Conservation (phyloP, 2,888 invertebrate species). For the Epinotia nisella region DNA sequence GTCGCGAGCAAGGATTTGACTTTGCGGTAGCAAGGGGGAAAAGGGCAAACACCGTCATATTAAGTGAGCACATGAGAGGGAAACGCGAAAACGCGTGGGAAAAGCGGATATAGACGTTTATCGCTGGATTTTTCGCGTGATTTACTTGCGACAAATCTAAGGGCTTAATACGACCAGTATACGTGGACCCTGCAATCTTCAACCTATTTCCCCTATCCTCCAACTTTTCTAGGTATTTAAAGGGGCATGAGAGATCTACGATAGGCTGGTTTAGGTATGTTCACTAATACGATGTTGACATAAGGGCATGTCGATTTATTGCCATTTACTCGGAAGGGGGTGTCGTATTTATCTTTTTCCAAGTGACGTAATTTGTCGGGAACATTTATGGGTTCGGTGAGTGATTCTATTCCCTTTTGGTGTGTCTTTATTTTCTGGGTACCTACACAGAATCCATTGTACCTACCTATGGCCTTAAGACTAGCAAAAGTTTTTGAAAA, state of each 20-base stretch:
- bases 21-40: constrained; percentile 68
- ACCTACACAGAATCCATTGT: background rate
- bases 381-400: constrained; percentile 58
- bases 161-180: constrained; percentile 68
- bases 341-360: constrained; percentile 77
- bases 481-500: no score
- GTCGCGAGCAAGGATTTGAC: constrained; percentile 52
- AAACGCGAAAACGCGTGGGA: constrained; percentile 83
- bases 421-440: constrained; percentile 17
- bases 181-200: constrained; percentile 54
- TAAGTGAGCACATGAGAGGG: constrained; percentile 85
- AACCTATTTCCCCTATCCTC: constrained; percentile 41
- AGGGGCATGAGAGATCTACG: constrained; percentile 51
- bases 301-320: constrained; percentile 80
- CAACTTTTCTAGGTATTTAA: constrained; percentile 35
- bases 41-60: constrained; percentile 83
- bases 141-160: constrained; percentile 81
- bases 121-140: constrained; percentile 83
- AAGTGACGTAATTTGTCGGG: constrained; percentile 69
- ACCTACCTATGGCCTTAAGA: no score
- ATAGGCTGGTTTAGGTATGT: constrained; percentile 61
- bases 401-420: constrained; percentile 51
- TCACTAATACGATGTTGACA: constrained; percentile 80
- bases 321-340: constrained; percentile 77
- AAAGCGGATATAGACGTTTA: constrained; percentile 85